Conservation (phyloP, 2,113 vertebrate species). For the Arothron firmamentum region DNA sequence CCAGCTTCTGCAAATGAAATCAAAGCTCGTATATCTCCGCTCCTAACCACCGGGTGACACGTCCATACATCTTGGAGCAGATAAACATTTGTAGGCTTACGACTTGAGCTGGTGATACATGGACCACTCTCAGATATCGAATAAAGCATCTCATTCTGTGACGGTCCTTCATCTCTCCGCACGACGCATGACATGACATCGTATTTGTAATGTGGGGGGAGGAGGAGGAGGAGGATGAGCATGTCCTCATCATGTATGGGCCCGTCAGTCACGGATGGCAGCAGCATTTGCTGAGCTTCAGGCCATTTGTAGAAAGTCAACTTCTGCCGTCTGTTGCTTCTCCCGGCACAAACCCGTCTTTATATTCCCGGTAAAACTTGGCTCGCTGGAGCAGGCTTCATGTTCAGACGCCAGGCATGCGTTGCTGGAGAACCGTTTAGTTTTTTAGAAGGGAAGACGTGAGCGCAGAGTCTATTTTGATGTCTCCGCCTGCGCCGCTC, state of each 20-base stretch:
- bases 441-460: slow-evolving; percentile 23
- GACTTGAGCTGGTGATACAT: slow-evolving; percentile 34
- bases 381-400: slow-evolving; percentile 1
- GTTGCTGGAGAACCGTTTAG: slow-evolving; percentile 15
- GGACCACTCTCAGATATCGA: slow-evolving; percentile 20
- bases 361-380: not conserved
- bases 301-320: not conserved
- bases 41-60: slow-evolving; percentile 27
- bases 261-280: slow-evolving; percentile 10
- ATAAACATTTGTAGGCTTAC: slow-evolving; percentile 49
- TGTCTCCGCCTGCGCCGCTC: slow-evolving; percentile 3
- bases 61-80: slow-evolving; percentile 35
- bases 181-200: slow-evolving; percentile 41
- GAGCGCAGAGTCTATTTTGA: slow-evolving; percentile 39
- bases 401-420: slow-evolving; percentile 15
- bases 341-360: not conserved
- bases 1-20: slow-evolving; percentile 5
- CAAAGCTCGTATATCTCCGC: slow-evolving; percentile 32
- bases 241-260: slow-evolving; percentile 26
- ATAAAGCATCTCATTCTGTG: slow-evolving; percentile 42
- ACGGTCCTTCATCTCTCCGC: slow-evolving; percentile 42
- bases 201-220: slow-evolving; percentile 27
- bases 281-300: too few relatives aligned
- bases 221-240: not conserved
- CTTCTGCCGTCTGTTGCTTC: not conserved